Base-by-base conservation (phyloP, 2,113 vertebrate genomes). In the Hyperopisus bebe region DNA sequence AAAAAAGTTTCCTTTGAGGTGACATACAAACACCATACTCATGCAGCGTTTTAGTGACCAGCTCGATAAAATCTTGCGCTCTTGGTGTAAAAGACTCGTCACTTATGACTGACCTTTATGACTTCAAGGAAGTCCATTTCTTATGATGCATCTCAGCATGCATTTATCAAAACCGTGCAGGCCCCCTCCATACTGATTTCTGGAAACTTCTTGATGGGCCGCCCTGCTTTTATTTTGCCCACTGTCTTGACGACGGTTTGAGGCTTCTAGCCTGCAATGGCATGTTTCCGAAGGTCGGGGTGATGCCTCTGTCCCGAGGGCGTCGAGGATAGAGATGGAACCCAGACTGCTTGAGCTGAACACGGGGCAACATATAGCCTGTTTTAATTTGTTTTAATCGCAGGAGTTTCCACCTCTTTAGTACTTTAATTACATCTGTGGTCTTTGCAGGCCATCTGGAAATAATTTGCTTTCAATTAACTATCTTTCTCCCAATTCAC, bases 381-480 rank as follows among this genome's bases (percentile, higher is more conserved):
- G 19, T 55, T 55, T 53, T 53, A 53, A 95, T 96, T 93, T 92
- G 94, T 80, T 87, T 91, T 94, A 95, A 94, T 94, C 94, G 91
- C 92, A 85, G 83, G 93, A 93, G 94, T 94, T 95, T 95, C 95
- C 93, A 94, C 92, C 90, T 92, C 93, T 91, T 93, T 90, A 91
- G 90, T 90, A 93, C 92, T 92, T 94, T 95, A 94, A 95, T 94
- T 92, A 93, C 94, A 91, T 94, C 90, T 70, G 89, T 88, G 47
- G 86, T 93, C 92, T 89, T 94, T 93, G 89, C 92, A 70, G 46
- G 90, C 92, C 94, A 95, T 95, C 94, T 96, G 95, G 94, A 95
- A 95, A 94, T 93, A 90, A 95, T 94, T 92, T 91, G 94, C 92
- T 92, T 93, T 93, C 93, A 94, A 96, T 95, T 94, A 94, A 94